Conservation (phyloP, 2,888 invertebrate genomes). For the Cheilosia variabilis region DNA sequence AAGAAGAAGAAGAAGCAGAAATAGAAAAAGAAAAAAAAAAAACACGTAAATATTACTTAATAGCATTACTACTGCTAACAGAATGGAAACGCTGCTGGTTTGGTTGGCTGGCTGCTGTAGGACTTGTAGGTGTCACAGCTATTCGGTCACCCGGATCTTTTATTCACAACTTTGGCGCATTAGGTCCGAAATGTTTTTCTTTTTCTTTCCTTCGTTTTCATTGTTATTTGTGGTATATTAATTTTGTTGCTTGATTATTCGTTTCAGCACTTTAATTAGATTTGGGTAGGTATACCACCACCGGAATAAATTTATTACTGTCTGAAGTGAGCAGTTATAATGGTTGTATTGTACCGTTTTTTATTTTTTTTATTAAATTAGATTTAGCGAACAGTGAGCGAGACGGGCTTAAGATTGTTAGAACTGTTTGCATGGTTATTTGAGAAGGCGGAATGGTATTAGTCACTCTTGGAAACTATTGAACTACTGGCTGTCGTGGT, state of each 20-base stretch:
- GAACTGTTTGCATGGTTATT: constrained; percentile 19
- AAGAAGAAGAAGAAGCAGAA: constrained; percentile 13
- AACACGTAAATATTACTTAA: constrained; percentile 62
- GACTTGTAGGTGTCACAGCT: constrained; percentile 62
- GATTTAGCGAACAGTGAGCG: constrained; percentile 2
- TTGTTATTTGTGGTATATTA: background rate
- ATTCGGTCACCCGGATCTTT: constrained; percentile 67
- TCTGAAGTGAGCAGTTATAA: constrained; percentile 50
- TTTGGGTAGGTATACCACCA: constrained; percentile 35
- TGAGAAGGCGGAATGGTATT: constrained; percentile 30
- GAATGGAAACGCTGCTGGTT: constrained; percentile 40
- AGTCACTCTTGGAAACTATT: constrained; percentile 59
- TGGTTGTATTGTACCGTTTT: constrained; percentile 42
- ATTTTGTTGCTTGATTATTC: constrained; percentile 1
- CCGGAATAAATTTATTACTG: constrained; percentile 42
- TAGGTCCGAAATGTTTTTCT: constrained; percentile 9
- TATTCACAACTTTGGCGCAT: constrained; percentile 38
- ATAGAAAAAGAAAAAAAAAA: background rate
- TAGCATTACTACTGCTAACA: constrained; percentile 42
- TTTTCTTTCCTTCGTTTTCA: constrained; percentile 1
- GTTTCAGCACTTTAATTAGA: constrained; percentile 47
- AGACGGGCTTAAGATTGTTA: constrained; percentile 16
- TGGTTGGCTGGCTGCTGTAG: background rate
- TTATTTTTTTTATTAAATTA: constrained; percentile 17
- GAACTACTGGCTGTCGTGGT: constrained; percentile 41